Base-by-base conservation (phyloP, 2,888 invertebrate species). In the Ectemnius continuus region DNA sequence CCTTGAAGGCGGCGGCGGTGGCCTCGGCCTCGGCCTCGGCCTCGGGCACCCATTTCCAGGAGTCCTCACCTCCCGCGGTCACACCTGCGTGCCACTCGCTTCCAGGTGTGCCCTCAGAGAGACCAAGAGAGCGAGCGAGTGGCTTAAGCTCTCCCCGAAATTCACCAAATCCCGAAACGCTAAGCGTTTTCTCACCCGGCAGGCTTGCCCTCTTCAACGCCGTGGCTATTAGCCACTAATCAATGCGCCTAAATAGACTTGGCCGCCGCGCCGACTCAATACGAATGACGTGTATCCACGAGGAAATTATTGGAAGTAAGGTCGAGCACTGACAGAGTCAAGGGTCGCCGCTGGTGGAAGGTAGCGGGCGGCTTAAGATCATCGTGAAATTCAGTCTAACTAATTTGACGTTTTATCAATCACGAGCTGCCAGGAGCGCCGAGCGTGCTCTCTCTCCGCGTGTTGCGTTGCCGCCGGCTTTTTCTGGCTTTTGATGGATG, bases 381-480 rank as follows among this genome's bases (percentile, higher is more conserved):
- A 66, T 62, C 75, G 63, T 73, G 69, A 79, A 84, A 89, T 84
- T 86, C 84, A 75, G 74, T 81, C 73, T 77, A 78, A 83, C 84
- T 85, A 85, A 88, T 89, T 88, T 88, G 89, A 88, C 87, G 83
- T 90, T 90, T 88, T 90, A 89, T 89, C 89, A 89, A 90, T 89
- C 89, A 89, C 85, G 77, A 82, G 80, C 83, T 79, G 82, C 79
- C 82, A 83, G 36, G 52, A 63, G 76, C 72, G 64, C 73, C 72
- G 36, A 36, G 36, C 71, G 71, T 78, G 78, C 76, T 78, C n/a
- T n/a, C 80, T 75, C 82, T 73, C 78, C 23, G 8, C 36, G 36
- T 73, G 74, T 58, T 48, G 46, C 47, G 69, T 63, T 67, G 68
- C 20, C 26, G 18, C 59, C 61, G 59, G 80, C 75, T 82, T 82